Conservation (phyloP, 2,113 vertebrate genomes). For the Puffinus mauretanicus region DNA sequence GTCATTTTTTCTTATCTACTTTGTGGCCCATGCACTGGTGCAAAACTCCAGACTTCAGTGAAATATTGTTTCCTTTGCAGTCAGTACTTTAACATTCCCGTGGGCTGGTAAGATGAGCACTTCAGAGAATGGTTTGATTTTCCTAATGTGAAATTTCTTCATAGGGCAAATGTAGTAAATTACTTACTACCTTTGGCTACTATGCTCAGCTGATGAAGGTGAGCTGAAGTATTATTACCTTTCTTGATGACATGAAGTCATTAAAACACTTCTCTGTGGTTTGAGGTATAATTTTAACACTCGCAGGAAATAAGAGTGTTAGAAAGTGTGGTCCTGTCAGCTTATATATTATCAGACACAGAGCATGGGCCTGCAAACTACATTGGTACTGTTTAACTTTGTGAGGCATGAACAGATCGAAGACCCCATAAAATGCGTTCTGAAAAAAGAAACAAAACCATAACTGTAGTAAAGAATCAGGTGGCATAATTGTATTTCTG, state of each 20-base stretch:
- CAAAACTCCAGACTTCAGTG: neutral
- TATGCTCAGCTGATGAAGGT: neutral
- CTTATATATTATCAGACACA: neutral
- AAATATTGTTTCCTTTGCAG: neutral
- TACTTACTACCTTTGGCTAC: neutral
- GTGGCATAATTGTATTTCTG: neutral
- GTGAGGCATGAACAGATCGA: neutral
- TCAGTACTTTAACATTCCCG: conserved; percentile 7
- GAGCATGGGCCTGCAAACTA: neutral
- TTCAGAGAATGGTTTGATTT: conserved; percentile 23
- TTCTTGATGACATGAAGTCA: conserved; percentile 27
- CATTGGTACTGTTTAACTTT: neutral
- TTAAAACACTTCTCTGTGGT: conserved; percentile 19
- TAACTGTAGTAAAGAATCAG: neutral
- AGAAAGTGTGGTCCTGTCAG: neutral
- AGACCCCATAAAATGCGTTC: neutral
- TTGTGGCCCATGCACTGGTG: neutral
- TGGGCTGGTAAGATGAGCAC: neutral
- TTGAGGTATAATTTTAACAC: conserved; percentile 38
- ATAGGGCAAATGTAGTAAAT: neutral
- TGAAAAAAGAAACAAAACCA: neutral
- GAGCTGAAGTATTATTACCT: neutral
- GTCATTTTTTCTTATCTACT: neutral
- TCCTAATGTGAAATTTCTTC: neutral
- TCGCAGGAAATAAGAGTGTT: conserved; percentile 11